Evolutionary conservation across 1,140 invertebrate genomes (phyloP).

Genomic region (Lepidurus arcticus): DNA sequence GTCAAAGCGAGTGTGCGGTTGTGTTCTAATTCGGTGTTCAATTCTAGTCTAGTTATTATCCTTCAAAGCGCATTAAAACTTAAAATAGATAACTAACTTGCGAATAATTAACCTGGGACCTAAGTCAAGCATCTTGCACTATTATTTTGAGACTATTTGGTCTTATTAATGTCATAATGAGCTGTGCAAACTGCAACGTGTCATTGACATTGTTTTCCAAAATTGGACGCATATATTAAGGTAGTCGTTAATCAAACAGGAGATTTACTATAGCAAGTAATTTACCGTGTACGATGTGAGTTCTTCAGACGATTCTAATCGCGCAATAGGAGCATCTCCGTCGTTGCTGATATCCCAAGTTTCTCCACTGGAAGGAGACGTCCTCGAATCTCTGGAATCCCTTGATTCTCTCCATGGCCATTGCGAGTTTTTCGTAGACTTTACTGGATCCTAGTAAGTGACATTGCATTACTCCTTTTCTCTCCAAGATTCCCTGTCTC

Average conservation of each 20-base stretch:
- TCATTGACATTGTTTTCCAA: no score
- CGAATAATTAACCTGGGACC: no score
- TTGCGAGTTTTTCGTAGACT: slow-evolving; percentile 1
- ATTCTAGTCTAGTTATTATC: no score
- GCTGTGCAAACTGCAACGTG: no score
- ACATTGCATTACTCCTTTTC: not conserved
- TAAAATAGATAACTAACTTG: no score
- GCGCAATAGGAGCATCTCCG: slow-evolving; percentile 23
- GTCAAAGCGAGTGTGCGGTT: no score
- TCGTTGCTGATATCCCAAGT: slow-evolving; percentile 19
- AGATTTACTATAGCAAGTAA: not conserved
- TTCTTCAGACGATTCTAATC: slow-evolving; percentile 30
- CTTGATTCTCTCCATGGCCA: slow-evolving; percentile 21
- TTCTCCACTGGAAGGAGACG: slow-evolving; percentile 23
- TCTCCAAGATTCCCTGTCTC: no score
- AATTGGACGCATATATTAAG: not conserved
- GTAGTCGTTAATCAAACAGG: not conserved
- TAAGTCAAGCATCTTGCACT: no score
- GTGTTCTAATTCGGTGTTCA: no score
- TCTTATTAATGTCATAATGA: no score
- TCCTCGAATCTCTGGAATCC: slow-evolving; percentile 4
- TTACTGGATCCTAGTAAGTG: not conserved
- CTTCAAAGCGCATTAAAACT: no score
- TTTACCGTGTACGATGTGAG: slow-evolving; percentile 33
- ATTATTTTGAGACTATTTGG: no score